Conservation (phyloP, 2,888 invertebrate species). For the Hirudinaria manillensis region DNA sequence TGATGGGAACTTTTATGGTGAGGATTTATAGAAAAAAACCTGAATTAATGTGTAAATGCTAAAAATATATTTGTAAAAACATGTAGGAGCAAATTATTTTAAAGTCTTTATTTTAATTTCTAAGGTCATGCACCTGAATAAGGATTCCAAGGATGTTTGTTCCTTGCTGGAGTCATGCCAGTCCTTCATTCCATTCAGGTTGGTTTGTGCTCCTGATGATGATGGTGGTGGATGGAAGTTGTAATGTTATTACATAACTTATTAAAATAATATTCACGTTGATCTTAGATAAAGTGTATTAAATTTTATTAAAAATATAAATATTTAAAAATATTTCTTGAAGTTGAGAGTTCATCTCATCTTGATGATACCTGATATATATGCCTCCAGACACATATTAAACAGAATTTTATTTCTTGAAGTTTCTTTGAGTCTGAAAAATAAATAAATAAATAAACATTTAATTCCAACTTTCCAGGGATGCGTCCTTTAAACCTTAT, state of each 20-base stretch:
- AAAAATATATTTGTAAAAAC: neutral
- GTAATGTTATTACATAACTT: neutral
- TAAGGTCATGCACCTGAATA: slow-evolving; percentile 26
- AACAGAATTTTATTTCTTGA: too few relatives aligned
- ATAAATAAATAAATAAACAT: neutral
- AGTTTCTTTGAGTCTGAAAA: neutral
- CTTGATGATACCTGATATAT: slow-evolving; percentile 3
- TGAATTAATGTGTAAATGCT: neutral
- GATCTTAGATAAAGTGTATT: neutral
- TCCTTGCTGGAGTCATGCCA: neutral
- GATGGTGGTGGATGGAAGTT: neutral
- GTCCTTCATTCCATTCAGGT: slow-evolving; percentile 17
- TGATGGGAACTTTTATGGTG: slow-evolving; percentile 33
- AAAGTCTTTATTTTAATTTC: too few relatives aligned
- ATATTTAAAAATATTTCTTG: neutral
- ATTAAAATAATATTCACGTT: neutral
- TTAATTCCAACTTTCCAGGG: slow-evolving; percentile 12
- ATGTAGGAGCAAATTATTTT: too few relatives aligned
- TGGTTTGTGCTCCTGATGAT: neutral
- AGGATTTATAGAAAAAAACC: neutral
- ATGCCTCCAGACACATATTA: too few relatives aligned
- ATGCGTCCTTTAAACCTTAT: slow-evolving; percentile 29
- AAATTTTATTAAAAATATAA: neutral
- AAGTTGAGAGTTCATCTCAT: neutral
- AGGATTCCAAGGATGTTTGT: slow-evolving; percentile 17